phyloP scores from a whole-genome alignment of 2,113 vertebrate species.

The Microtus oregoni region DNA sequence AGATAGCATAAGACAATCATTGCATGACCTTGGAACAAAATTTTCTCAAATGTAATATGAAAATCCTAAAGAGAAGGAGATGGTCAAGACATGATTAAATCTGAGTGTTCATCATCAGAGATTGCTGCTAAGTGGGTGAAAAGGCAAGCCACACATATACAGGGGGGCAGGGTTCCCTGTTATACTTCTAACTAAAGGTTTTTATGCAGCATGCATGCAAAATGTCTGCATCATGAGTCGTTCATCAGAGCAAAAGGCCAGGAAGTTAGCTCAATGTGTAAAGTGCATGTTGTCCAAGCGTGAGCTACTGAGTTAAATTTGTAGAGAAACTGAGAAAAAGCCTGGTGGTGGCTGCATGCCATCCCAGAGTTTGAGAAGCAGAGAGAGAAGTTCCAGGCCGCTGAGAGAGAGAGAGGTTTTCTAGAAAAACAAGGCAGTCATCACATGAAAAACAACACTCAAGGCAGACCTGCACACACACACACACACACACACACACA shows the following conservation, averaged over 20 bases:
- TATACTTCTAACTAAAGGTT: not conserved
- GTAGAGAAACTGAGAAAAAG: not conserved
- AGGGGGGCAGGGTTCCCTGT: not conserved
- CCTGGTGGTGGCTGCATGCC: not conserved
- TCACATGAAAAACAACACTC: not conserved
- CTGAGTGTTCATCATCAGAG: not conserved
- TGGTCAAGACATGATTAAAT: not conserved
- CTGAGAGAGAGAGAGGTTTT: not conserved
- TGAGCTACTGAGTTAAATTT: not conserved
- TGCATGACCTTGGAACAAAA: not conserved
- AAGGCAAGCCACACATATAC: not conserved
- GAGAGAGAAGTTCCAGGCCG: not conserved
- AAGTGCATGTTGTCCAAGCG: not conserved
- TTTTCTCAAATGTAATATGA: conserved; percentile 14
- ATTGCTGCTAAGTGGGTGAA: not conserved
- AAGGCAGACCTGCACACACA: not conserved
- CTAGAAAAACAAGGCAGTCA: not conserved
- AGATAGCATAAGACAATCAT: not conserved
- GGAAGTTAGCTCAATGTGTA: not conserved
- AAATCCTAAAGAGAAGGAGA: not conserved
- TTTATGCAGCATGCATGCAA: not conserved
- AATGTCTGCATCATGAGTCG: not conserved
- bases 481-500: too few relatives aligned
- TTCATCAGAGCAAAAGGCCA: not conserved
- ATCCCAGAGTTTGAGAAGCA: not conserved